phyloP scores from a whole-genome alignment of 2,113 vertebrate genomes.

The Brienomyrus longianalis region DNA sequence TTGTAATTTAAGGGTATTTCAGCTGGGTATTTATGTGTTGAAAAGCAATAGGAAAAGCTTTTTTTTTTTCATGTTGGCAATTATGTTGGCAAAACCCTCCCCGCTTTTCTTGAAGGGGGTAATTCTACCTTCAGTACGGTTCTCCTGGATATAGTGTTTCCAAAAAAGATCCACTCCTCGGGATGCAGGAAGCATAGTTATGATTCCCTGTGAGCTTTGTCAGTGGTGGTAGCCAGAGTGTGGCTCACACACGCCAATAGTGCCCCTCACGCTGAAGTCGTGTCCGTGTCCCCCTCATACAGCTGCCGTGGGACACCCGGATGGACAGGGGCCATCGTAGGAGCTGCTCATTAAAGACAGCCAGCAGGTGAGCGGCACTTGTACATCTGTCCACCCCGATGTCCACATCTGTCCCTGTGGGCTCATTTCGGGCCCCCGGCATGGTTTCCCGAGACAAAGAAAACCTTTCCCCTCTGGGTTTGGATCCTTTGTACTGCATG shows the following conservation, averaged over 20 bases:
- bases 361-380: slow-evolving; percentile 72
- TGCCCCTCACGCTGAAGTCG: neutral
- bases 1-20: neutral
- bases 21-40: neutral
- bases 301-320: slow-evolving; percentile 79
- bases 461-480: neutral
- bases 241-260: neutral
- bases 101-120: neutral
- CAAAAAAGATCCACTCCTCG: neutral
- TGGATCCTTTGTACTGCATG: neutral
- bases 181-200: neutral
- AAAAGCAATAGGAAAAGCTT: slow-evolving; percentile 2
- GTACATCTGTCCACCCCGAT: neutral
- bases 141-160: neutral
- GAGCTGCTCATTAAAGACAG: slow-evolving; percentile 83
- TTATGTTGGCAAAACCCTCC: neutral
- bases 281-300: slow-evolving; percentile 14
- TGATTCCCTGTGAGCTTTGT: neutral
- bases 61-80: neutral
- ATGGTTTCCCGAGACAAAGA: neutral
- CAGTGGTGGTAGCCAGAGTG: neutral
- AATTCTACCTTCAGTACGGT: neutral
- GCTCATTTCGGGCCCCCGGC: neutral
- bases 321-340: slow-evolving; percentile 84
- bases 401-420: neutral